Evolutionary conservation across 2,797 vertebrate genomes (phyloP).

Genomic region (Myoxocephalus aenaeus): DNA sequence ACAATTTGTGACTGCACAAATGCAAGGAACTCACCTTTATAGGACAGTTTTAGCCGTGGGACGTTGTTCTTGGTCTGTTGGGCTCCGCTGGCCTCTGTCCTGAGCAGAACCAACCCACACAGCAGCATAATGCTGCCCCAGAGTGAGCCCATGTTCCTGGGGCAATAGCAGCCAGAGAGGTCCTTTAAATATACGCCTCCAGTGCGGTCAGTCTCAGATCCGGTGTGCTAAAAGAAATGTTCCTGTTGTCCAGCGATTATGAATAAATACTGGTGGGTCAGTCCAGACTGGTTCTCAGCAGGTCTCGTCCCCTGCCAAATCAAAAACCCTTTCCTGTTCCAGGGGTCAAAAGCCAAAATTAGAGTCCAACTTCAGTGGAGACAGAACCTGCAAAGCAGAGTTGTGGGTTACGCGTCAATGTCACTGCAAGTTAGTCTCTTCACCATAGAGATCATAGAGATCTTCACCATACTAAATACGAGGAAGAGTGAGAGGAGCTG

Average conservation of each 20-base stretch:
- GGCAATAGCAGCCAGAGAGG: slow-evolving; percentile 70
- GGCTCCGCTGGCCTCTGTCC: slow-evolving; percentile 76
- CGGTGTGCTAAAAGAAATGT: slow-evolving; percentile 41
- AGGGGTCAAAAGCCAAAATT: slow-evolving; percentile 73
- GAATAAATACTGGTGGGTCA: slow-evolving; percentile 43
- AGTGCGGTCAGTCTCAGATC: slow-evolving; percentile 43
- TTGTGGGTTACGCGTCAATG: slow-evolving; percentile 64
- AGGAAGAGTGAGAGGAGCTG: slow-evolving; percentile 25
- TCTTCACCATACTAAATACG: slow-evolving; percentile 26
- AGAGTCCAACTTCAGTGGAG: slow-evolving; percentile 67
- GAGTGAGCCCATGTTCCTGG: slow-evolving; percentile 90
- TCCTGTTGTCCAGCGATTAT: slow-evolving; percentile 40
- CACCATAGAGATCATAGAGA: slow-evolving; percentile 26
- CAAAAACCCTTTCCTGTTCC: slow-evolving; percentile 54
- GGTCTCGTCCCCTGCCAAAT: slow-evolving; percentile 47
- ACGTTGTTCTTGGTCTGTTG: slow-evolving; percentile 91
- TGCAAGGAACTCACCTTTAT: slow-evolving; percentile 89
- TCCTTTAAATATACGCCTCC: slow-evolving; percentile 64
- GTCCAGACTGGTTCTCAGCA: slow-evolving; percentile 59
- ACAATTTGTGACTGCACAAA: slow-evolving; percentile 1
- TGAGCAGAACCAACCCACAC: slow-evolving; percentile 85
- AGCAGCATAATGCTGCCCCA: slow-evolving; percentile 87
- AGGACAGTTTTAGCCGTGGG: slow-evolving; percentile 93
- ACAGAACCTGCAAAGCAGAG: slow-evolving; percentile 67
- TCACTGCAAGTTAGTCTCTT: slow-evolving; percentile 54